Base-by-base conservation (phyloP, 2,888 invertebrate species). In the Blastobasis adustella region DNA sequence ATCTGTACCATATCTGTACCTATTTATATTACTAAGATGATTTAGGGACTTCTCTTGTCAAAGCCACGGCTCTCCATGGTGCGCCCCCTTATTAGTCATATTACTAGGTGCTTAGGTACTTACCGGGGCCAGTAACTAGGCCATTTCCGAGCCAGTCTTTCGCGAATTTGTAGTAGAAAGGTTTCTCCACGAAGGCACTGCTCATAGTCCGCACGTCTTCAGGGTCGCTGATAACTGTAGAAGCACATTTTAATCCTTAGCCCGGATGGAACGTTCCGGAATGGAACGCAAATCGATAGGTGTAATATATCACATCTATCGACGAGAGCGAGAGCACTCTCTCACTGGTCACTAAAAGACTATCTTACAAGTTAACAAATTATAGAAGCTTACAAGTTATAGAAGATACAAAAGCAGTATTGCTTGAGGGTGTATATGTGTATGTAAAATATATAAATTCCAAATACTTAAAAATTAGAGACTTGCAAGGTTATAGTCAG, bases 141-240 rank as follows among this genome's bases (percentile, higher is more conserved):
- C 84, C 83, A 6, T 84, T 61, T 0, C 82, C 81, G 4, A 83
- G 66, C 76, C 77, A 82, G 0, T 66, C 51, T 9, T 64, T 64
- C 0, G 65, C 79, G 41, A 82, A 81, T 5, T 57, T 63, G 58
- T 84, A 84, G 54, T 63, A 73, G 52, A 74, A 76, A 0, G 82
- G 73, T 49, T 82, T 82, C 47, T 79, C 79, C 0, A 79, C 52
- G 40, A 75, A 76, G 0, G 65, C 54, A 47, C 73, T 79, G 0
- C 73, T 70, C 9, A 80, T 67, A 0, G 55, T 49, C 46, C 67
- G 76, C 1, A 81, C 66, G 23, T 82, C 80, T 0, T 80, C 79
- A 0, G 73, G 75, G n/a, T 80, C 72, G 8, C 58, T 63, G 4
- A 66, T 58, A 1, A 76, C 80, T 81, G 60, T 4, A 62, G 61